A percentile compares a stretch with the other conserved stretches of the same genome.
phyloP scores from a whole-genome alignment of 2,888 invertebrate species.

The Euplexia lucipara region DNA sequence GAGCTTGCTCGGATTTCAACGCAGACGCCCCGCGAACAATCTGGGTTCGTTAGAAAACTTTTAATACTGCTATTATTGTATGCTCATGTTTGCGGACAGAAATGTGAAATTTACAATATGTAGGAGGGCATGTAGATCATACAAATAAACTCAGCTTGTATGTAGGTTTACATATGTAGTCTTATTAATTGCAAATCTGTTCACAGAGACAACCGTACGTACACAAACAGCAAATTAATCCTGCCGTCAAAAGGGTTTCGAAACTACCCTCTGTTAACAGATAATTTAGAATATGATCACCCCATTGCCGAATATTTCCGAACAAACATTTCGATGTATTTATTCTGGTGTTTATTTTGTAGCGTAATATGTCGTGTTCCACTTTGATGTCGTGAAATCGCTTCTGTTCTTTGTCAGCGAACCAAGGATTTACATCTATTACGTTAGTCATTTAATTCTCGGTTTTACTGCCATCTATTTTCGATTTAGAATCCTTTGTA shows the following conservation, averaged over 20 bases:
- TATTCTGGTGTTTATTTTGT: conserved; percentile 90
- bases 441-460: conserved; percentile 84
- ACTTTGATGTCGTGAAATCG: conserved; percentile 91
- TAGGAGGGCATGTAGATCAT: conserved; percentile 4
- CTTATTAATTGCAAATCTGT: conserved; percentile 83
- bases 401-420: conserved; percentile 89
- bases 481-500: conserved; percentile 86
- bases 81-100: conserved; percentile 52
- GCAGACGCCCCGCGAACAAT: conserved; percentile 78
- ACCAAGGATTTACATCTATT: conserved; percentile 88
- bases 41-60: conserved; percentile 87
- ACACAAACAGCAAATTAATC: conserved; percentile 87
- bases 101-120: conserved; percentile 20
- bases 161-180: conserved; percentile 41
- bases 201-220: conserved; percentile 75
- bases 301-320: conserved; percentile 87
- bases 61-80: conserved; percentile 70
- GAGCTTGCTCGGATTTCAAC: conserved; percentile 82
- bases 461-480: conserved; percentile 87
- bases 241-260: conserved; percentile 85
- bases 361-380: conserved; percentile 91
- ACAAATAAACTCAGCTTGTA: conserved; percentile 26
- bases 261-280: conserved; percentile 86
- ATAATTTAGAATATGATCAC: conserved; percentile 89
- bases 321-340: conserved; percentile 90